Evolutionary conservation across 2,888 invertebrate genomes (phyloP).

Genomic region (Habrosyne pyritoides): DNA sequence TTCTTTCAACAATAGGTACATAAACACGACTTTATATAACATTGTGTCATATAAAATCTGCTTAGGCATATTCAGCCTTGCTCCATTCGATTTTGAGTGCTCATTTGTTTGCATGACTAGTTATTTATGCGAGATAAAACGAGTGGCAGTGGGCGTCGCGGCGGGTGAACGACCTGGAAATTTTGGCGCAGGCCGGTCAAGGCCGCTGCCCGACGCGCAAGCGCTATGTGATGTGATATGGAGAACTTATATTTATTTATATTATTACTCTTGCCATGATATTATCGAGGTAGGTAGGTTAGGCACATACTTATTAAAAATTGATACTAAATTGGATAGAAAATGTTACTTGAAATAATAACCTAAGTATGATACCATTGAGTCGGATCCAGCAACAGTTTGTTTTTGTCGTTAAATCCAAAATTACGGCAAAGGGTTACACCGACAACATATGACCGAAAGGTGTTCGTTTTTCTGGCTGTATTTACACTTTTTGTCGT

Average conservation of each 20-base stretch:
- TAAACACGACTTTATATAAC: constrained; percentile 75
- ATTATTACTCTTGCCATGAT: too few relatives aligned
- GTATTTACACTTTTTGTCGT: constrained; percentile 59
- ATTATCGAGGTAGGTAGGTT: too few relatives aligned
- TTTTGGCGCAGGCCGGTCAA: constrained; percentile 84
- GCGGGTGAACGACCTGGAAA: constrained; percentile 79
- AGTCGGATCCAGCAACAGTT: too few relatives aligned
- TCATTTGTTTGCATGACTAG: constrained; percentile 41
- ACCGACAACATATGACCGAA: constrained; percentile 50
- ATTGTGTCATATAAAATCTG: constrained; percentile 33
- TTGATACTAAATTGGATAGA: too few relatives aligned
- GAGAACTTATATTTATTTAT: constrained; percentile 12
- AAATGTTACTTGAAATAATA: too few relatives aligned
- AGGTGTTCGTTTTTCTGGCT: constrained; percentile 52
- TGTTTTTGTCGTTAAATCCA: neutral
- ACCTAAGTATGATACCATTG: too few relatives aligned
- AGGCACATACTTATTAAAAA: too few relatives aligned
- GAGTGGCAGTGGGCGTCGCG: constrained; percentile 75
- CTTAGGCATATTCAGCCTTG: constrained; percentile 37
- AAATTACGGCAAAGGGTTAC: constrained; percentile 53
- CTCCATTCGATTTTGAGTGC: constrained; percentile 33
- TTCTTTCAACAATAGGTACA: constrained; percentile 72
- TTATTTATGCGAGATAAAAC: constrained; percentile 77
- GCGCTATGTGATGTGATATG: constrained; percentile 48
- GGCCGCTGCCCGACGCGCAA: constrained; percentile 66